Evolutionary conservation across 2,113 vertebrate genomes (phyloP).

Genomic region (Upupa epops): DNA sequence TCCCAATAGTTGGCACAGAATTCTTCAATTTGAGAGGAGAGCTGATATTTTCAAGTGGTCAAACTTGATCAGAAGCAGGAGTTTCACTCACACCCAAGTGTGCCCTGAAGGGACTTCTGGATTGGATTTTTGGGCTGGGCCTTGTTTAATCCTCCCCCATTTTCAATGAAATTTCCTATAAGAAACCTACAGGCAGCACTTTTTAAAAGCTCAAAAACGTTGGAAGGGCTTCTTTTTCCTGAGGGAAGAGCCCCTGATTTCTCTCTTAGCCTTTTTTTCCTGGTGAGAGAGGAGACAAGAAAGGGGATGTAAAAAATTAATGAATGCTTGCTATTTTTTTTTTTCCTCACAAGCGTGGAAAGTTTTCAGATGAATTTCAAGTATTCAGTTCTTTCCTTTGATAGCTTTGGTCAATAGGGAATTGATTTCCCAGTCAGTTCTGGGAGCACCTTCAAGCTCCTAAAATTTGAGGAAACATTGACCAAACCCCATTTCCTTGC

Average conservation of each 20-base stretch:
- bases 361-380: slow-evolving; percentile 21
- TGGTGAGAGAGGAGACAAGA: background rate
- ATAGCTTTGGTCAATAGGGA: slow-evolving; percentile 7
- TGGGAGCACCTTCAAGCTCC: background rate
- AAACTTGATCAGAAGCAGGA: background rate
- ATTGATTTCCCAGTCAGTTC: background rate
- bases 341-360: background rate
- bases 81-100: background rate
- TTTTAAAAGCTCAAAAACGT: background rate
- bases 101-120: background rate
- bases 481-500: background rate
- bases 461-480: background rate
- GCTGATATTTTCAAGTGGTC: background rate
- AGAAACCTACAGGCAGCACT: background rate
- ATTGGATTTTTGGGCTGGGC: background rate
- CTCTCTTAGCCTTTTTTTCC: background rate
- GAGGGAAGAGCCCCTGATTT: background rate
- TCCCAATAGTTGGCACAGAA: background rate
- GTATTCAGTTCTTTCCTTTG: background rate
- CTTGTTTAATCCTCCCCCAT: background rate
- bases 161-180: background rate
- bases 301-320: slow-evolving; percentile 36
- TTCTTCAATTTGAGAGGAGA: background rate
- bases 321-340: background rate
- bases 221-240: background rate